These are phyloP conservation scores for Gymnosoma rotundatum DNA, from an alignment of 2,888 invertebrate species.

Conservation along the genomic window DNA sequence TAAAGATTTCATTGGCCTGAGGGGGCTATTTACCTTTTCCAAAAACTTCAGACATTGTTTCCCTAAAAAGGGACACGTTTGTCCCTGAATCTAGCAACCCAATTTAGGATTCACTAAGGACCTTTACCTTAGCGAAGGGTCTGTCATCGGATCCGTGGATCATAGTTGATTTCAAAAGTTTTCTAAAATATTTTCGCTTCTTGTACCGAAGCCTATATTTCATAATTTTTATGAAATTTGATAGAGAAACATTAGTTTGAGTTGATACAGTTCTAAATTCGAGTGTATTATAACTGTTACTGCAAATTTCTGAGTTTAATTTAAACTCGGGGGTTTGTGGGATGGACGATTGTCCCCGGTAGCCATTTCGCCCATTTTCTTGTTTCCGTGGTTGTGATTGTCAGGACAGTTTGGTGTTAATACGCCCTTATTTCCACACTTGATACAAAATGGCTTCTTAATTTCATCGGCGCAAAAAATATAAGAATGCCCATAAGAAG, in stretches of 20 bases:
- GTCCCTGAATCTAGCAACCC: conserved; percentile 30
- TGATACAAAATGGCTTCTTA: not conserved
- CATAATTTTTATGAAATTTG: no score
- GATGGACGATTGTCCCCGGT: no score
- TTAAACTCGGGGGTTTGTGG: no score
- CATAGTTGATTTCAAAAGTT: conserved; percentile 4
- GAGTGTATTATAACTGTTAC: no score
- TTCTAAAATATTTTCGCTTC: conserved; percentile 8
- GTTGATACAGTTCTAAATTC: no score
- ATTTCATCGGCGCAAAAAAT: not conserved
- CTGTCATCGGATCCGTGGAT: conserved; percentile 5
- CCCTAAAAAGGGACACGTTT: conserved; percentile 6
- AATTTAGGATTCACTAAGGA: not conserved
- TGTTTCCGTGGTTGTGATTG: conserved; percentile 6
- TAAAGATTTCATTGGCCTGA: no score
- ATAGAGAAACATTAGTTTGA: no score
- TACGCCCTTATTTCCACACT: not conserved
- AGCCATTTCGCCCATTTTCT: no score
- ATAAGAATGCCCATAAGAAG: no score
- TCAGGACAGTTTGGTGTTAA: conserved; percentile 30
- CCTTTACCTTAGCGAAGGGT: conserved; percentile 16
- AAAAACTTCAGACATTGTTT: not conserved
- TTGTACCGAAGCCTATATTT: not conserved
- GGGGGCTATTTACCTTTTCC: no score
- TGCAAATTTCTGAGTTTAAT: no score